Evolutionary conservation across 2,888 invertebrate genomes (phyloP).

Genomic region (Agrochola macilenta): DNA sequence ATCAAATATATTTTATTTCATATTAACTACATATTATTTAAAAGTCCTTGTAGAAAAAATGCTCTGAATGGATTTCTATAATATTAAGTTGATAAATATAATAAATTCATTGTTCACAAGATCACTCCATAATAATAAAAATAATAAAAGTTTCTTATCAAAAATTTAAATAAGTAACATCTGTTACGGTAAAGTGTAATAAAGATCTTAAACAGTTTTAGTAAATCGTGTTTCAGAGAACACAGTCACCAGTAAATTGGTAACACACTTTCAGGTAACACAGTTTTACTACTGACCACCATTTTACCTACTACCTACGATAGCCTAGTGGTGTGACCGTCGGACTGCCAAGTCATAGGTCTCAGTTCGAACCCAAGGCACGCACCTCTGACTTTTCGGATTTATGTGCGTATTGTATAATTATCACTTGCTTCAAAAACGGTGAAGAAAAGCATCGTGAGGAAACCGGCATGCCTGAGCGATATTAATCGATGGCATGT

Average conservation of each 20-base stretch:
- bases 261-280: background rate
- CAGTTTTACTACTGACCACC: background rate
- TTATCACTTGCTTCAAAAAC: no score
- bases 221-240: background rate
- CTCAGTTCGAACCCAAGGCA: no score
- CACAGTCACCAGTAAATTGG: background rate
- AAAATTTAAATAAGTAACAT: conserved; percentile 11
- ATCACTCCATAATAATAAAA: conserved; percentile 38
- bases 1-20: conserved; percentile 51
- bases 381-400: no score
- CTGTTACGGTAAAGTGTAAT: background rate
- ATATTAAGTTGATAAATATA: conserved; percentile 55
- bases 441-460: no score
- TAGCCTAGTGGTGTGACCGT: no score
- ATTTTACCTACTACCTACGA: background rate
- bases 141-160: conserved; percentile 47
- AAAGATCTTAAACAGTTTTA: conserved; percentile 1
- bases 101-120: conserved; percentile 62
- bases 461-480: no score
- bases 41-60: conserved; percentile 45
- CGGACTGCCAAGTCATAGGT: no score
- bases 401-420: no score
- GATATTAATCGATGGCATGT: no score
- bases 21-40: conserved; percentile 36
- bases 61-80: conserved; percentile 50